phyloP scores from a whole-genome alignment of 2,888 invertebrate genomes.

The Strigamia crassipes region DNA sequence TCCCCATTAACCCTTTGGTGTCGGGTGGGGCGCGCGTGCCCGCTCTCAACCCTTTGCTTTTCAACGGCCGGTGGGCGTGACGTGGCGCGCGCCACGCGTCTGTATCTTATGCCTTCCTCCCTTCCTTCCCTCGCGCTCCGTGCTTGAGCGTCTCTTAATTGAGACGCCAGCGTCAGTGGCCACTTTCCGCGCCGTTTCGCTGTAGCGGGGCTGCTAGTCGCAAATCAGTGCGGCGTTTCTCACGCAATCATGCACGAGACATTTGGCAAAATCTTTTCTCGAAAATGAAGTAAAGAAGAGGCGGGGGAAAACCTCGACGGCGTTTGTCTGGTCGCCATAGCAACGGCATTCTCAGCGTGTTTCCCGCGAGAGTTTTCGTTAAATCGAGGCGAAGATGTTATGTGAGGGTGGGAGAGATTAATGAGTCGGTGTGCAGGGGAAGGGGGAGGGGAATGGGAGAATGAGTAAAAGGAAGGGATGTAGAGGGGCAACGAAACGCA shows the following conservation, averaged over 20 bases:
- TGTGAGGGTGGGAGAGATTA: conserved; percentile 34
- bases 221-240: conserved; percentile 34
- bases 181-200: neutral
- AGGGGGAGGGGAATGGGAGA: conserved; percentile 14
- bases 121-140: neutral
- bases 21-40: conserved; percentile 32
- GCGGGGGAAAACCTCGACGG: conserved; percentile 37
- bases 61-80: conserved; percentile 31
- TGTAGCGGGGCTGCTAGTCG: neutral
- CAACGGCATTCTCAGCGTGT: conserved; percentile 26
- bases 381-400: conserved; percentile 37
- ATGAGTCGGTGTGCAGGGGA: conserved; percentile 9
- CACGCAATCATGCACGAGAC: conserved; percentile 37
- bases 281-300: conserved; percentile 37
- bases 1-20: conserved; percentile 31
- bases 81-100: conserved; percentile 28
- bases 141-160: neutral
- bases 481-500: conserved; percentile 8
- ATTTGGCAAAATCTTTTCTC: conserved; percentile 37
- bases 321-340: conserved; percentile 30
- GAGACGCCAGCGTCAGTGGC: conserved; percentile 23
- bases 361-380: conserved; percentile 37
- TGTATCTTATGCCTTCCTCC: neutral
- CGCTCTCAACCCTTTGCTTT: conserved; percentile 34
- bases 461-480: conserved; percentile 7